Evolutionary conservation across 2,113 vertebrate species (phyloP), one percentile per base, ranked within the genome.

Genomic region (Eira barbara): DNA sequence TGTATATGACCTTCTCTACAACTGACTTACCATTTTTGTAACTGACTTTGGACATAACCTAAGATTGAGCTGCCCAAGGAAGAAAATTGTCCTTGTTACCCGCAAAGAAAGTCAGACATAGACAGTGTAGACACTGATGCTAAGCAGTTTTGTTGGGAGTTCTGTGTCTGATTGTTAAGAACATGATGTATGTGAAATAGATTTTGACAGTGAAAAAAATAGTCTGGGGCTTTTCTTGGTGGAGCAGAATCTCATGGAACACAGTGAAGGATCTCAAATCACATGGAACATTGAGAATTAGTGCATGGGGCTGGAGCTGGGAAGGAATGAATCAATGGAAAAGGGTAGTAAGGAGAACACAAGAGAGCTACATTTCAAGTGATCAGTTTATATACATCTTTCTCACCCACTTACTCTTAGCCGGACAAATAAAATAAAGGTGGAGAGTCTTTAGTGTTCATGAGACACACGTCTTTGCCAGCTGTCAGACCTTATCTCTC

Each of bases 21-120:
- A 49, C 31, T 91, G 92, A 95, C 34, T 52, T 73, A 0, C 31
- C 31, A 85, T 89, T 98, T 96, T 96, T 97, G 42, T 89, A 93
- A 52, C 31, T 97, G 76, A 96, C 84, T 69, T 92, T 91, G 67
- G 21, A 21, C 93, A 81, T 36, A 88, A 81, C 31, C 12, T 92
- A 59, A 87, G 74, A 61, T 90, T 67, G 67, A 94, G 63, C 14
- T 91, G 36, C 52, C 52, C 63, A 74, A 29, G 59, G 52, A 90
- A 76, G 73, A 71, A 36, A 36, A 45, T 76, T 85, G 69, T 89
- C 49, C 17, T 96, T 97, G 67, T 94, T 86, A 69, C 47, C 9
- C 82, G 29, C 7, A 67, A 69, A 49, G 78, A 84, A 59, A 10
- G 36, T 86, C 67, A 95, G 10, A 29, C 17, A n/a, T 34, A 49